Conservation (phyloP, 1,140 invertebrate species). For the Drosophila neocordata region DNA sequence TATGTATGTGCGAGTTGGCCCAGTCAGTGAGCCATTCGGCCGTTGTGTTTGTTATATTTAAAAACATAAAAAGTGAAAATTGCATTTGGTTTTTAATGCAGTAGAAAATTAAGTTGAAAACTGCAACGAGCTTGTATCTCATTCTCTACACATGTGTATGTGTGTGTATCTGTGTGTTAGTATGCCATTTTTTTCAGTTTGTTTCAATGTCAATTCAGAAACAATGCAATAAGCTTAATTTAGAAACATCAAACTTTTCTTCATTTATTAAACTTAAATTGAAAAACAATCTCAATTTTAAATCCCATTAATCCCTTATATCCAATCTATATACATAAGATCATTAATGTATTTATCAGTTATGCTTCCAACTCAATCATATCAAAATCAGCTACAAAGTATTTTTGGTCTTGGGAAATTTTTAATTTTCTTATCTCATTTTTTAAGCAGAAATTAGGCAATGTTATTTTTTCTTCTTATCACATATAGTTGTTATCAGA, state of each 20-base stretch:
- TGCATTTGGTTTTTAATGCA: constrained; percentile 54
- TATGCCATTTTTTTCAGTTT: neutral
- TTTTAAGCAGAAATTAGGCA: neutral
- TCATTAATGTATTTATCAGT: too few relatives aligned
- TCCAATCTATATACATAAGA: too few relatives aligned
- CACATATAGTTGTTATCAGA: neutral
- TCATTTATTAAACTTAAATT: neutral
- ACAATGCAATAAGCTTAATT: neutral
- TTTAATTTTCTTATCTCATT: neutral
- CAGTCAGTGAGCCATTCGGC: constrained; percentile 49
- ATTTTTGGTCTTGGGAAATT: neutral
- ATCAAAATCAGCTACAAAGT: too few relatives aligned
- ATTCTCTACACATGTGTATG: too few relatives aligned
- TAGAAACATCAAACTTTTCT: neutral
- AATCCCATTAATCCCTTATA: too few relatives aligned
- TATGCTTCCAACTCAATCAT: too few relatives aligned
- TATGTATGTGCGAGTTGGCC: constrained; percentile 26
- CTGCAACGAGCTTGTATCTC: constrained; percentile 13
- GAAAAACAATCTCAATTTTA: neutral
- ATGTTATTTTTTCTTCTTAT: constrained; percentile 1
- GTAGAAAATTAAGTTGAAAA: constrained; percentile 36
- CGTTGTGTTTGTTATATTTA: constrained; percentile 50
- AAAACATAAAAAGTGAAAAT: constrained; percentile 71
- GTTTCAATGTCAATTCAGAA: neutral
- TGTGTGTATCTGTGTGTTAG: neutral